These are phyloP conservation scores for Halichoerus grypus DNA, from an alignment of 2,113 vertebrate species.

Conservation along the genomic window DNA sequence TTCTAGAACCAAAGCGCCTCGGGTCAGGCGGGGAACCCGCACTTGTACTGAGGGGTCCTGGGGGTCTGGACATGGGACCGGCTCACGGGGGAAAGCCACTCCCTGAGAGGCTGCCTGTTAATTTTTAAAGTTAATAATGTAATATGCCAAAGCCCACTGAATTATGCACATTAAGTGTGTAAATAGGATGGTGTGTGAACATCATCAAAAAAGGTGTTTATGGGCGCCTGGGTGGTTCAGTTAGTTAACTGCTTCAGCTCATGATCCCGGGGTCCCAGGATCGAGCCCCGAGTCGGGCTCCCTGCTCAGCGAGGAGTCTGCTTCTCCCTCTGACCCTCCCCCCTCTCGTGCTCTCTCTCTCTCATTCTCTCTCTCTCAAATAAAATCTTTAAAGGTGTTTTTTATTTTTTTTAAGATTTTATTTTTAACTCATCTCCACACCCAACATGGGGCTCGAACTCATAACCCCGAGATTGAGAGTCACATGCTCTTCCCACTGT, in stretches of 20 bases:
- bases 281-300: neutral
- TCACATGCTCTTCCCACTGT: neutral
- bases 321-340: neutral
- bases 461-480: neutral
- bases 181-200: neutral
- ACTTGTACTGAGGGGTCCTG: neutral
- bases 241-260: neutral
- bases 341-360: neutral
- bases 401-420: neutral
- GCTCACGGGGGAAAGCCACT: neutral
- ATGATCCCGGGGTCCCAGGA: neutral
- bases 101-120: neutral
- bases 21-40: rapidly evolving
- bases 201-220: neutral
- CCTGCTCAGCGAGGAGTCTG: neutral
- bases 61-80: neutral
- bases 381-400: neutral
- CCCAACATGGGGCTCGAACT: neutral
- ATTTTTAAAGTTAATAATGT: neutral
- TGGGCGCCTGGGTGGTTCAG: neutral
- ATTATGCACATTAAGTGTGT: neutral
- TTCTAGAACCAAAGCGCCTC: neutral
- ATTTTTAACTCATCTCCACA: neutral
- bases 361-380: neutral
- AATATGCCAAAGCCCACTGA: neutral